A percentile compares a stretch with the other conserved stretches of the same genome.
Evolutionary conservation across 1,140 invertebrate species (phyloP).

Genomic region (Leptopilina boulardi): DNA sequence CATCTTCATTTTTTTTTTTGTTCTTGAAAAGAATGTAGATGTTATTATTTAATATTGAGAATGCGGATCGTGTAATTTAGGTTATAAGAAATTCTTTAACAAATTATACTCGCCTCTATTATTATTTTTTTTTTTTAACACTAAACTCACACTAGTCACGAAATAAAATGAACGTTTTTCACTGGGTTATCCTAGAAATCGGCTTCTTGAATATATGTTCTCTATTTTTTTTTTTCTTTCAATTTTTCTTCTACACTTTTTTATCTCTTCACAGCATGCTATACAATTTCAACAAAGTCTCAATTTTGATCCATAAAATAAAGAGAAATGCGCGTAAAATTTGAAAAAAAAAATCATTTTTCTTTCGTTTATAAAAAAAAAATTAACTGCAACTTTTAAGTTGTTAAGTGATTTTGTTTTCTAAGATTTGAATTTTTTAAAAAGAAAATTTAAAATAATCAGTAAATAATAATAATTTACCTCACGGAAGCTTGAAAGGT

Average conservation of each 20-base stretch:
- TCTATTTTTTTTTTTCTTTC: background rate
- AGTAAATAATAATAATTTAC: conserved; percentile 45
- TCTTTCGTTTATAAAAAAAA: too few species aligned
- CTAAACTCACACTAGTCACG: conserved; percentile 7
- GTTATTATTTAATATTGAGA: background rate
- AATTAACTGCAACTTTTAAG: too few species aligned
- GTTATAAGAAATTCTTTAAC: background rate
- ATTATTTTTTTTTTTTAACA: background rate
- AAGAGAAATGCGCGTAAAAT: too few species aligned
- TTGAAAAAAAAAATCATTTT: too few species aligned
- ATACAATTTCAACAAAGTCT: background rate
- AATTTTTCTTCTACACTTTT: background rate
- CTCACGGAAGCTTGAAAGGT: conserved; percentile 58
- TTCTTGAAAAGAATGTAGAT: too few species aligned
- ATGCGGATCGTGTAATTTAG: background rate
- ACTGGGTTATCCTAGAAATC: background rate
- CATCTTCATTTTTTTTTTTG: too few species aligned
- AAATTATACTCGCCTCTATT: background rate
- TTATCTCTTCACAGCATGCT: background rate
- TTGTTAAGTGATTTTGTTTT: too few species aligned
- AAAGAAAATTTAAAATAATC: conserved; percentile 25
- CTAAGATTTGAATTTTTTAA: too few species aligned
- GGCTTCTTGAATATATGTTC: background rate
- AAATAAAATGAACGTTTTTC: background rate
- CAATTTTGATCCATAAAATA: background rate